Evolutionary conservation across 2,797 vertebrate genomes (phyloP), one percentile per base, ranked within the genome.

Genomic region (Poeciliopsis presidionis): DNA sequence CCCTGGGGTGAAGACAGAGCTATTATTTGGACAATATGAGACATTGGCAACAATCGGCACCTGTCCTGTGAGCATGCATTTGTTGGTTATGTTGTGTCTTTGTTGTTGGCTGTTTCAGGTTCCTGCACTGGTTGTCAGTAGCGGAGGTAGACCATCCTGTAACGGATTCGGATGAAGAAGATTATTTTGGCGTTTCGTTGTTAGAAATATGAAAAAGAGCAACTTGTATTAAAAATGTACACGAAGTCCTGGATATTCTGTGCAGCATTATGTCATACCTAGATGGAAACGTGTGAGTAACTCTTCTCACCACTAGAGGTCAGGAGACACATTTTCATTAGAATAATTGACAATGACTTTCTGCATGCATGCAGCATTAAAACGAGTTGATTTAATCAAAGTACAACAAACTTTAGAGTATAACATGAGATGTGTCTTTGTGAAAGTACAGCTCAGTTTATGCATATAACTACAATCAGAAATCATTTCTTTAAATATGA

Each of bases 1-100:
- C 88, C 74, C 81, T 96, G 14, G 90, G 94, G 95, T 96, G 67
- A 92, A 90, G 46, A 76, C 55, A 61, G 33, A 77, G 55, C 51
- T 67, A 41, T 83, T 43, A 77, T 84, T 83, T 77, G 33, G 59
- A 80, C 65, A 72, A 51, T 61, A 69, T 49, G 43, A 84, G 25
- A 87, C 28, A 55, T 73, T 46, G 73, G 36, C n/a, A 8, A 73
- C 67, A 72, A 70, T 57, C 2, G 11, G 77, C 51, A 70, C 47
- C n/a, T 75, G 49, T 80, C 8, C 33, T 57, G 12, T 45, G 18
- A 76, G 63, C 5, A 45, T 30, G 47, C 47, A 20, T 49, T 7
- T 71, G 4, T 72, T 7, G 63, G 43, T 70, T 33, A 33, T 73
- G 8, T 75, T 28, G 4, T 2, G 9, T 12, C 57, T 70, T 77